phyloP scores from a whole-genome alignment of 1,140 invertebrate genomes.

The Archegozetes longisetosus region DNA sequence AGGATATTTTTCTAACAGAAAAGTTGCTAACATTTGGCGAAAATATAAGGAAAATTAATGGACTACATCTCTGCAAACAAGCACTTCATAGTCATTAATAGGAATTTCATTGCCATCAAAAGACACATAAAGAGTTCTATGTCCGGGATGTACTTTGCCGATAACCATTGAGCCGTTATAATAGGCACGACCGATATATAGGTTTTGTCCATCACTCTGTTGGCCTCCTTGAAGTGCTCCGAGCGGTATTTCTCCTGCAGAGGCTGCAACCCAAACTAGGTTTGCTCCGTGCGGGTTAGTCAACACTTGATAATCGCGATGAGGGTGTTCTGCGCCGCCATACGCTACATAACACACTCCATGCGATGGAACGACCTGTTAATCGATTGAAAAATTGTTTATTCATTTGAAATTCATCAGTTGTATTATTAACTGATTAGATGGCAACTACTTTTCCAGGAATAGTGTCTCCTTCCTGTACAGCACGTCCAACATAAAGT shows the following conservation, averaged over 20 bases:
- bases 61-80: background rate
- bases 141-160: conserved; percentile 25
- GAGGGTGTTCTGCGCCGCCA: conserved; percentile 45
- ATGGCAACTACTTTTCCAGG: conserved; percentile 35
- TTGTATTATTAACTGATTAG: background rate
- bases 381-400: background rate
- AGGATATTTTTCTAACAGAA: too few species aligned
- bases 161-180: conserved; percentile 25
- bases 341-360: conserved; percentile 52
- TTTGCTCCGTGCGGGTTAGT: conserved; percentile 7
- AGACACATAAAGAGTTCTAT: conserved; percentile 20
- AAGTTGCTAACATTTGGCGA: too few species aligned
- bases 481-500: conserved; percentile 37
- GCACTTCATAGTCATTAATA: conserved; percentile 3
- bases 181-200: conserved; percentile 22
- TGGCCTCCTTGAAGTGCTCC: conserved; percentile 27
- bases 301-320: conserved; percentile 22
- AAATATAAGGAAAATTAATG: too few species aligned
- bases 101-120: conserved; percentile 21
- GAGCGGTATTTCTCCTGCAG: conserved; percentile 47
- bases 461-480: conserved; percentile 38
- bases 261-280: conserved; percentile 44
- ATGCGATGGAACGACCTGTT: conserved; percentile 41
- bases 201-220: conserved; percentile 17
- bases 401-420: background rate